Conservation (phyloP, 2,797 vertebrate genomes). For the Falco berigora region DNA sequence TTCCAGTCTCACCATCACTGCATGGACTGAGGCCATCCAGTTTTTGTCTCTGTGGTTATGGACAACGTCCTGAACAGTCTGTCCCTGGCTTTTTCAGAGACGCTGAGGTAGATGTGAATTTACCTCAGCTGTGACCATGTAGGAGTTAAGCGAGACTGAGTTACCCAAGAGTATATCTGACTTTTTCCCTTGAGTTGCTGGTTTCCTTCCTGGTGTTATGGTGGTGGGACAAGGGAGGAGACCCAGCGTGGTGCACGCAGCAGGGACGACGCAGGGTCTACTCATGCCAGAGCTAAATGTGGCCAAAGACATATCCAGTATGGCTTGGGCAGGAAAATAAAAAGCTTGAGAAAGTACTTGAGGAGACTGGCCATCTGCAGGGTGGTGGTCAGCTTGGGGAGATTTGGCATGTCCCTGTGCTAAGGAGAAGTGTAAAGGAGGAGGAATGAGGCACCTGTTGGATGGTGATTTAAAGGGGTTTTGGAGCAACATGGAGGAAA, state of each 20-base stretch:
- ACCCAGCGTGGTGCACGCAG: neutral
- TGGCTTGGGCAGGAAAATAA: neutral
- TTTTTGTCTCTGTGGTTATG: neutral
- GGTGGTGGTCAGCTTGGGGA: neutral
- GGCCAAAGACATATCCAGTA: neutral
- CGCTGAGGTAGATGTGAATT: neutral
- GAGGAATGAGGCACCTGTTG: neutral
- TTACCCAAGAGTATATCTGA: neutral
- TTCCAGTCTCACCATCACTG: neutral
- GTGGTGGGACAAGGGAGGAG: neutral
- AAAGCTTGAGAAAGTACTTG: neutral
- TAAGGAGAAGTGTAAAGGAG: neutral
- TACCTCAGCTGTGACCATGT: neutral
- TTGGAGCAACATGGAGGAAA: neutral
- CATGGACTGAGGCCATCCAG: neutral
- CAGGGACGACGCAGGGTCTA: fast-evolving
- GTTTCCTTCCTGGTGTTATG: neutral
- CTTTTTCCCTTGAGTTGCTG: neutral
- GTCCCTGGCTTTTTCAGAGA: neutral
- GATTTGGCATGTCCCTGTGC: neutral
- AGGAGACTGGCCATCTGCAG: neutral
- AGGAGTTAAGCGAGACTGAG: neutral
- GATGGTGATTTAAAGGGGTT: neutral
- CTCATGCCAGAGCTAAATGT: neutral
- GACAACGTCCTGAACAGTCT: neutral